A percentile compares a stretch with the other conserved stretches of the same genome.
phyloP scores from a whole-genome alignment of 2,797 vertebrate species.

The Numenius phaeopus region DNA sequence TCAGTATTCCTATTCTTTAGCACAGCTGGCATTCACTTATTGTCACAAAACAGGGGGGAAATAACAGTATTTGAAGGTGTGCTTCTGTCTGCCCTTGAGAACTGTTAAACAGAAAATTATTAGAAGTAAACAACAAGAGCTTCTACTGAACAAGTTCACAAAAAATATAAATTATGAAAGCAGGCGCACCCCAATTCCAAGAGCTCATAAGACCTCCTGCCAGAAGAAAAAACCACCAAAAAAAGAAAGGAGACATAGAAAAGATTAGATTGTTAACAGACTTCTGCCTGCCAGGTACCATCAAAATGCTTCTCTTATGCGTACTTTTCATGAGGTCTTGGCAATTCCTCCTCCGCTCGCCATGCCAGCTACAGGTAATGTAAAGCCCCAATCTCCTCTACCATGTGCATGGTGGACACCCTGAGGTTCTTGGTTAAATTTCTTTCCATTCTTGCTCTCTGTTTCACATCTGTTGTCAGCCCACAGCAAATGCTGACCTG shows the following conservation, averaged over 20 bases:
- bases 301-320: not conserved
- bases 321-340: not conserved
- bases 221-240: not conserved
- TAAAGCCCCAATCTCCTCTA: not conserved
- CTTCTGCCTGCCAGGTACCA: not conserved
- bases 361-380: not conserved
- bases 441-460: not conserved
- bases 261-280: not conserved
- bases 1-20: not conserved
- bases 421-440: not conserved
- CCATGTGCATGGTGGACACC: rapidly evolving
- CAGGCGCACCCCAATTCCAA: not conserved
- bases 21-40: not conserved
- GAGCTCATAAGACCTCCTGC: not conserved
- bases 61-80: rapidly evolving
- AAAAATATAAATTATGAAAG: not conserved
- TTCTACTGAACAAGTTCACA: not conserved
- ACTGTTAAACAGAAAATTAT: not conserved
- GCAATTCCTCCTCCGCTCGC: rapidly evolving
- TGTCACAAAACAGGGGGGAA: not conserved
- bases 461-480: not conserved
- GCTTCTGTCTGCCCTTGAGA: not conserved
- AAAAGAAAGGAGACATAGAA: not conserved
- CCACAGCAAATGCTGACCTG: not conserved
- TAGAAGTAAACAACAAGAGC: not conserved